A percentile compares a stretch with the other conserved stretches of the same genome.
Evolutionary conservation across 64 coral and sea anemone species (phyloP).

Genomic region (Cladopsammia gracilis): DNA sequence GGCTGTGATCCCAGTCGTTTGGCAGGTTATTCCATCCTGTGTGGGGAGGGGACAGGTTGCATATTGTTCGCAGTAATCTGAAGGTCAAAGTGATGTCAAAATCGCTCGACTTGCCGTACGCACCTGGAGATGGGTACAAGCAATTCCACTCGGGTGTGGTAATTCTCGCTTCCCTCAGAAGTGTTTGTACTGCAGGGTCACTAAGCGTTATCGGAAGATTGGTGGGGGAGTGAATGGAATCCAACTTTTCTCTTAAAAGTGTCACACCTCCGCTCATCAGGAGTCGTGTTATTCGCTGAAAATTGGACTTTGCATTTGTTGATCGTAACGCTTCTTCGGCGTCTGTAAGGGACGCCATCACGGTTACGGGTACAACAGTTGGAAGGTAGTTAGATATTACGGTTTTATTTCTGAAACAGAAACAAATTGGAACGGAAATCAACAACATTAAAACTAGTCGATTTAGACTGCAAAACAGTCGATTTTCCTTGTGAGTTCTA

Average conservation of each 20-base stretch:
- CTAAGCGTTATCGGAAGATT: not conserved
- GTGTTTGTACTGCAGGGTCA: not conserved
- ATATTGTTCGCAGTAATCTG: slow-evolving; percentile 7
- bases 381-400: too few relatives aligned
- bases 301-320: slow-evolving; percentile 7
- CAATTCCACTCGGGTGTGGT: slow-evolving; percentile 5
- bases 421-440: too few relatives aligned
- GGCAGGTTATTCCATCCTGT: slow-evolving; percentile 15
- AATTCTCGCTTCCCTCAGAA: not conserved
- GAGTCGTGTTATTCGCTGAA: not conserved
- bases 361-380: too few relatives aligned
- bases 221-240: not conserved
- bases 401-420: too few relatives aligned
- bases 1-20: not conserved
- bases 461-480: too few relatives aligned
- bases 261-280: not conserved
- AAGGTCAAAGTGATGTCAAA: slow-evolving; percentile 40
- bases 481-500: too few relatives aligned
- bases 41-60: not conserved
- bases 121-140: not conserved
- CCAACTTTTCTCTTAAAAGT: slow-evolving; percentile 7
- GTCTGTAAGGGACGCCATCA: too few relatives aligned
- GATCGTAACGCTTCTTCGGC: not conserved
- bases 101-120: not conserved
- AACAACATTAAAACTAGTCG: too few relatives aligned